Evolutionary conservation across 2,113 vertebrate genomes (phyloP).

Genomic region (Microcebus griseorufus): DNA sequence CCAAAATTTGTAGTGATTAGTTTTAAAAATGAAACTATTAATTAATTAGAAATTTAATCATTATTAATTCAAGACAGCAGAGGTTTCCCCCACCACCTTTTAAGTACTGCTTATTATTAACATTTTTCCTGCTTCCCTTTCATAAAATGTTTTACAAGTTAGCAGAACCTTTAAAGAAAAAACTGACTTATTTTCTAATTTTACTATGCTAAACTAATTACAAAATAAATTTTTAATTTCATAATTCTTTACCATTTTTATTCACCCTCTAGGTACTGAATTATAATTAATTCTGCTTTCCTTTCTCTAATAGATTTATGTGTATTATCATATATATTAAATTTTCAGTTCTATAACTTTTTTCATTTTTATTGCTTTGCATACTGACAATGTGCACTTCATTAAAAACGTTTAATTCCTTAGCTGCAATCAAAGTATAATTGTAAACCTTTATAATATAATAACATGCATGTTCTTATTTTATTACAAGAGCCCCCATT

Average conservation of each 20-base stretch:
- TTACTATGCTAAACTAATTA: slow-evolving; percentile 82
- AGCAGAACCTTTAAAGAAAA: slow-evolving; percentile 62
- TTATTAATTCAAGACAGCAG: slow-evolving; percentile 47
- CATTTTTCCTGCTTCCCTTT: neutral
- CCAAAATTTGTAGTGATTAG: slow-evolving; percentile 39
- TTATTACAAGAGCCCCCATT: slow-evolving; percentile 13
- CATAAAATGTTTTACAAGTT: slow-evolving; percentile 70
- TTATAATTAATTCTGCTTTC: slow-evolving; percentile 85
- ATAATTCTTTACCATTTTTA: slow-evolving; percentile 80
- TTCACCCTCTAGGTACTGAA: slow-evolving; percentile 77
- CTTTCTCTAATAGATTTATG: slow-evolving; percentile 83
- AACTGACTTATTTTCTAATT: slow-evolving; percentile 74
- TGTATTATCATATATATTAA: slow-evolving; percentile 90
- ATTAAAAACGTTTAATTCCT: slow-evolving; percentile 82
- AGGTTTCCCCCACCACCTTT: slow-evolving; percentile 4
- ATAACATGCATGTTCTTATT: slow-evolving; percentile 38
- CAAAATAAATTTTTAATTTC: slow-evolving; percentile 85
- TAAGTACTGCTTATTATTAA: slow-evolving; percentile 65
- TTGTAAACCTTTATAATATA: slow-evolving; percentile 73
- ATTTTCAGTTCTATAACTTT: slow-evolving; percentile 82
- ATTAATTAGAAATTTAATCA: slow-evolving; percentile 73
- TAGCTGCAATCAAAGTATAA: slow-evolving; percentile 74
- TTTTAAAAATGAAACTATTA: slow-evolving; percentile 68
- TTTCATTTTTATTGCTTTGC: slow-evolving; percentile 81
- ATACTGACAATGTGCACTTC: slow-evolving; percentile 74